phyloP scores from a whole-genome alignment of 1,140 invertebrate species.

The Cydia pomonella region DNA sequence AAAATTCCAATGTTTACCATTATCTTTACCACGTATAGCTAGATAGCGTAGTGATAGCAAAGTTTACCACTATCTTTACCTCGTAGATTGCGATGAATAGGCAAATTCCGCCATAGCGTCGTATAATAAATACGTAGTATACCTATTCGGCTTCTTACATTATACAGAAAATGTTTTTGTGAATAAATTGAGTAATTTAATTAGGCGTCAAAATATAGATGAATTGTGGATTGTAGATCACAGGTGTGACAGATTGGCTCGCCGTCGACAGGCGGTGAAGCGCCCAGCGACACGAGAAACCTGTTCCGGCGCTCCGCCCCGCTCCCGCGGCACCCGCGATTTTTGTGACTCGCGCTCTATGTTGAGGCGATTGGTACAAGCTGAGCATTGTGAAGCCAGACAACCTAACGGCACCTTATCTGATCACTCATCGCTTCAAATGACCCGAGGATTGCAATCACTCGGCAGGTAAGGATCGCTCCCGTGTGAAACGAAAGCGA shows the following conservation, averaged over 20 bases:
- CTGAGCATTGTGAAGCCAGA: slow-evolving; percentile 65
- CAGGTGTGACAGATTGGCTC: slow-evolving; percentile 44
- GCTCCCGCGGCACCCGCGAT: slow-evolving; percentile 50
- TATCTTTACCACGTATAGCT: neutral
- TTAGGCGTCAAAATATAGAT: neutral
- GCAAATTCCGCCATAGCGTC: neutral
- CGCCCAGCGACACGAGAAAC: slow-evolving; percentile 51
- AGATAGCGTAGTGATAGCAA: no score
- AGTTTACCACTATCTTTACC: slow-evolving; percentile 11
- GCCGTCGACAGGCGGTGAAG: slow-evolving; percentile 43
- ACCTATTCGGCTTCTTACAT: no score
- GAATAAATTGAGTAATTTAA: neutral
- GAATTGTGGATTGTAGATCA: neutral
- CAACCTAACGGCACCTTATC: slow-evolving; percentile 66
- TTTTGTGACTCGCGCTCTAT: slow-evolving; percentile 60
- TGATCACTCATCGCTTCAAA: slow-evolving; percentile 46
- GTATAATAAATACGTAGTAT: no score
- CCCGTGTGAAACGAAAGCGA: slow-evolving; percentile 26
- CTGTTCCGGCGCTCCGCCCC: slow-evolving; percentile 57
- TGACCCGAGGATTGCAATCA: slow-evolving; percentile 45
- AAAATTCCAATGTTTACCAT: neutral
- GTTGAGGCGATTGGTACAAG: neutral
- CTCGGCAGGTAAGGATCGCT: slow-evolving; percentile 41
- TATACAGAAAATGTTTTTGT: neutral
- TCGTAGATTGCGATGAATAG: neutral